Evolutionary conservation across 2,797 vertebrate genomes (phyloP).

Genomic region (Sylvia borin): DNA sequence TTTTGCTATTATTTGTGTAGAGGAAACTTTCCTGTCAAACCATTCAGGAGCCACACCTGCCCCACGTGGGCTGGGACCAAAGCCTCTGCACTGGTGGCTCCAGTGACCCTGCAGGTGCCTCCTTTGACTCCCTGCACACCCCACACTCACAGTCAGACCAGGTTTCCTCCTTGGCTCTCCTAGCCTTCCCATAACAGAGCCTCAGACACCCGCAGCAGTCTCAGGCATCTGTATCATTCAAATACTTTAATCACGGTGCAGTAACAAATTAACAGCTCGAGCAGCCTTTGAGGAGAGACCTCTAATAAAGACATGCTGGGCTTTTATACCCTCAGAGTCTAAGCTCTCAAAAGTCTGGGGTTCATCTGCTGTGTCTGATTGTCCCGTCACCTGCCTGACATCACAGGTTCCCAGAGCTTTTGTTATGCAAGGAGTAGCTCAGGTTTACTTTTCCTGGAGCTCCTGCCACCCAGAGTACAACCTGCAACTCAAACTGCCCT

Average conservation of each 20-base stretch:
- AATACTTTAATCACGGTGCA: background rate
- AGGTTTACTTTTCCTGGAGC: background rate
- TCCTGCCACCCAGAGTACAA: background rate
- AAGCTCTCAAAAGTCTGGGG: background rate
- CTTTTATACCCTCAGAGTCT: background rate
- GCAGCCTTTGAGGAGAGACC: background rate
- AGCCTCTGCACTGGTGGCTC: accelerated
- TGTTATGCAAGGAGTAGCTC: background rate
- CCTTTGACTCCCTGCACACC: background rate
- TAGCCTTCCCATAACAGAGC: background rate
- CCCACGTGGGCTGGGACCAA: background rate
- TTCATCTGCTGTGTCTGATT: background rate
- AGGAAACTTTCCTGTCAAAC: background rate
- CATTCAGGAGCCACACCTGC: background rate
- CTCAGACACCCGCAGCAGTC: background rate
- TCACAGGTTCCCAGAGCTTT: background rate
- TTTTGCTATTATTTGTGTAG: background rate
- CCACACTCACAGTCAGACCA: background rate
- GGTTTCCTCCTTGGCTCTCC: background rate
- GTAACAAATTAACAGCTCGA: background rate
- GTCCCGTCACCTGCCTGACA: background rate
- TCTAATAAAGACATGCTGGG: no score
- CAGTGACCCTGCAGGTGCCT: background rate
- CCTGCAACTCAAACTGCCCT: background rate
- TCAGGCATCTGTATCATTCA: background rate